phyloP scores from a whole-genome alignment of 1,140 invertebrate genomes.

The Gryllus bimaculatus region DNA sequence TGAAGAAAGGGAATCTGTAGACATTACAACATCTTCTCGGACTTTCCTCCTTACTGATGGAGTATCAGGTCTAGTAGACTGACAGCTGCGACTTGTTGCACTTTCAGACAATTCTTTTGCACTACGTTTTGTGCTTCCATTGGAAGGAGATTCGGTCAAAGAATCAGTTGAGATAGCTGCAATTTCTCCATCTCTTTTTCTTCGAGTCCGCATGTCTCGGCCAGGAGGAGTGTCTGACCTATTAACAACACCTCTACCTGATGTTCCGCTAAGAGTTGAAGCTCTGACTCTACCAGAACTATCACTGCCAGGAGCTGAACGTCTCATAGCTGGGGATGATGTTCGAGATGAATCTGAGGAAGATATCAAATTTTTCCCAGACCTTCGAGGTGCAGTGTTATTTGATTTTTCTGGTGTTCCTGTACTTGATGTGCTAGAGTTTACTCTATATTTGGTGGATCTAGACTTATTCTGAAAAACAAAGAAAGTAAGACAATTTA shows the following conservation, averaged over 20 bases:
- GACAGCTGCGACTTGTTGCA: slow-evolving; percentile 34
- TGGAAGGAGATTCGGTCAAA: slow-evolving; percentile 34
- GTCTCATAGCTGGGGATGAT: slow-evolving; percentile 53
- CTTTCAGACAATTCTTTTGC: slow-evolving; percentile 27
- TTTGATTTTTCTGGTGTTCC: slow-evolving; percentile 21
- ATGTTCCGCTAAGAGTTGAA: neutral
- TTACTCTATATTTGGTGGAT: slow-evolving; percentile 31
- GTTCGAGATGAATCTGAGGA: slow-evolving; percentile 53
- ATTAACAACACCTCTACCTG: neutral
- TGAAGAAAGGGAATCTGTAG: slow-evolving; percentile 40
- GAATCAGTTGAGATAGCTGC: slow-evolving; percentile 23
- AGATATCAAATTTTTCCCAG: slow-evolving; percentile 35
- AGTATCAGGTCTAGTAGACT: slow-evolving; percentile 38
- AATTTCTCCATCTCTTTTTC: neutral
- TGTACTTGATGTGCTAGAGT: slow-evolving; percentile 11
- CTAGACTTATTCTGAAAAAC: slow-evolving; percentile 27
- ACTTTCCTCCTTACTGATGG: slow-evolving; percentile 34
- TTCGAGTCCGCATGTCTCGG: slow-evolving; percentile 10
- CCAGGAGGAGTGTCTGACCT: slow-evolving; percentile 8
- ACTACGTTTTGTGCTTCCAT: slow-evolving; percentile 37
- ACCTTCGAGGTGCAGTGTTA: slow-evolving; percentile 9
- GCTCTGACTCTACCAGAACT: slow-evolving; percentile 7
- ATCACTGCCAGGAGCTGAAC: slow-evolving; percentile 28
- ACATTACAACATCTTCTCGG: slow-evolving; percentile 36
- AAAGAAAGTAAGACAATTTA: neutral